phyloP scores from a whole-genome alignment of 2,113 vertebrate species.

The Capra hircus region DNA sequence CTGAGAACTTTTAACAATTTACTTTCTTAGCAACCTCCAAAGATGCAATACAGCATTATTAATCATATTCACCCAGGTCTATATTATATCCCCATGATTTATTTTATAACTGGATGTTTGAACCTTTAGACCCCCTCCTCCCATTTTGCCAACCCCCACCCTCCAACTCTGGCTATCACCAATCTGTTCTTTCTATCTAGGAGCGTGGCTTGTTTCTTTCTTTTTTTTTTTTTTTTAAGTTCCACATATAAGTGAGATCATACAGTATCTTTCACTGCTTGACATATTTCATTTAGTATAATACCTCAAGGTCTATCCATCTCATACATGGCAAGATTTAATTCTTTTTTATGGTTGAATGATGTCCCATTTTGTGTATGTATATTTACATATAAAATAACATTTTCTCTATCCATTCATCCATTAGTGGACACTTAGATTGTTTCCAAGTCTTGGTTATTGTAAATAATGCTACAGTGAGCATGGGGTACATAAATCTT shows the following conservation, averaged over 20 bases:
- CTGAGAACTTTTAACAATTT: neutral
- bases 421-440: neutral
- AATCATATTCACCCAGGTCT: neutral
- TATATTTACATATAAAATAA: neutral
- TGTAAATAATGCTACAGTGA: neutral
- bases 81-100: neutral
- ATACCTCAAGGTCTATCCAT: neutral
- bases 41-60: neutral
- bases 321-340: neutral
- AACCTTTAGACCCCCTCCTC: neutral
- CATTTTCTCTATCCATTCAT: neutral
- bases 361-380: neutral
- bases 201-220: neutral
- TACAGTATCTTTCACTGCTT: neutral
- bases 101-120: neutral
- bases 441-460: neutral
- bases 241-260: neutral
- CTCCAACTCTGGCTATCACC: neutral
- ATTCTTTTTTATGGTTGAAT: neutral
- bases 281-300: neutral
- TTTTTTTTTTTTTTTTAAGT: neutral
- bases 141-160: neutral
- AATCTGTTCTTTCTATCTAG: neutral
- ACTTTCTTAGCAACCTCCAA: neutral
- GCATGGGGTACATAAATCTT: neutral